Conservation (phyloP, 2,113 vertebrate species). For the Microtus montanus region DNA sequence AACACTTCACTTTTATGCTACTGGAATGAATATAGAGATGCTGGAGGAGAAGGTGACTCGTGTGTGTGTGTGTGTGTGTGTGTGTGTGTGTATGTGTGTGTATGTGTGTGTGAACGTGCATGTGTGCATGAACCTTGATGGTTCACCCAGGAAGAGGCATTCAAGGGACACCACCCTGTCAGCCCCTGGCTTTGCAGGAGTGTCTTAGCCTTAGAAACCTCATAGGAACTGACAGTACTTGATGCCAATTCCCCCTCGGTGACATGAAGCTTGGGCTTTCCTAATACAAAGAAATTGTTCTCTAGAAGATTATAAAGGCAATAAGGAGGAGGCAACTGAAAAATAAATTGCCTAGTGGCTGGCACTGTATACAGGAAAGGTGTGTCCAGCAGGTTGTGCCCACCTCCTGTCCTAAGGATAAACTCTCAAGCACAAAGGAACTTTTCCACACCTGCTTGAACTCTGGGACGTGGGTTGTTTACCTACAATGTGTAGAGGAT, state of each 20-base stretch:
- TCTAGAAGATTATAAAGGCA: slow-evolving; percentile 11
- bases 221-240: not conserved
- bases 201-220: not conserved
- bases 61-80: not conserved
- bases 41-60: not conserved
- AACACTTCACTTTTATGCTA: not conserved
- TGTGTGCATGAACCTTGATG: not conserved
- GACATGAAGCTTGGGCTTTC: not conserved
- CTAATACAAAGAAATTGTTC: slow-evolving; percentile 16
- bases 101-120: not conserved
- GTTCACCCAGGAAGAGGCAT: not conserved
- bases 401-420: not conserved
- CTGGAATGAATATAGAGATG: not conserved
- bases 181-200: not conserved
- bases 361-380: not conserved
- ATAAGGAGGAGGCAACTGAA: not conserved
- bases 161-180: not conserved
- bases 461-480: not conserved
- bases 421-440: not conserved
- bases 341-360: not conserved
- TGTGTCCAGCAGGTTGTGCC: not conserved
- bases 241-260: not conserved
- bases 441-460: not conserved
- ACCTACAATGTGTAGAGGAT: not conserved
- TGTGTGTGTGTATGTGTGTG: too few species aligned